Evolutionary conservation across 1,140 invertebrate species (phyloP), one percentile per base, ranked within the genome.

Genomic region (Dryas iulia): DNA sequence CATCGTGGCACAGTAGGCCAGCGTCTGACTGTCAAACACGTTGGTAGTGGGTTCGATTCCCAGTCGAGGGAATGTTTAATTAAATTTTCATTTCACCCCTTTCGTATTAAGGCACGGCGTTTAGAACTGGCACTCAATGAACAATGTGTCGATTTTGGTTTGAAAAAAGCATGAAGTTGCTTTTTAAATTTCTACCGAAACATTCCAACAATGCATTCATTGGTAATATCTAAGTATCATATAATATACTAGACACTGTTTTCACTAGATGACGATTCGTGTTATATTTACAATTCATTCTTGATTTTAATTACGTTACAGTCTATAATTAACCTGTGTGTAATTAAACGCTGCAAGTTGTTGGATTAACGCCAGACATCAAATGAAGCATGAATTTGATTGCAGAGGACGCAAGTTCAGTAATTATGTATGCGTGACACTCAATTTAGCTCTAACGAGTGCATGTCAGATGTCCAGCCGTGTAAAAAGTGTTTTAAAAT

Each of bases 241-340:
- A n/a, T n/a, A n/a, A 28, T 28, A 28, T 6, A 28, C 39, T 8
- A 0, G 7, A 2, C 2, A 47, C 8, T 21, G 21, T 47, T 47
- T 47, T 47, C 39, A 47, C 14, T 47, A 6, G 14, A 47, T 21
- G 14, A 47, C 39, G 18, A 1, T 8, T 21, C 39, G 14, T 0
- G 6, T 28, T 18, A 31, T 24, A 47, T 60, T 23, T 60, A 25
- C 30, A 23, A 7, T 18, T 33, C n/a, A 33, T 60, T 39, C 30
- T 60, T 18, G 28, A 60, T 23, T 47, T 39, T 60, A 60, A 60
- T 60, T 12, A 39, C 33, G 31, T 31, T 24, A 60, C 33, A 39
- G 59, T 23, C 11, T 47, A 60, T 60, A 60, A 60, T 47, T 60
- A 60, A 60, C 25, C 59, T 3, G 24, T n/a, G 59, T 47, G 33